phyloP scores from a whole-genome alignment of 2,113 vertebrate species.

The Heloderma charlesbogerti region DNA sequence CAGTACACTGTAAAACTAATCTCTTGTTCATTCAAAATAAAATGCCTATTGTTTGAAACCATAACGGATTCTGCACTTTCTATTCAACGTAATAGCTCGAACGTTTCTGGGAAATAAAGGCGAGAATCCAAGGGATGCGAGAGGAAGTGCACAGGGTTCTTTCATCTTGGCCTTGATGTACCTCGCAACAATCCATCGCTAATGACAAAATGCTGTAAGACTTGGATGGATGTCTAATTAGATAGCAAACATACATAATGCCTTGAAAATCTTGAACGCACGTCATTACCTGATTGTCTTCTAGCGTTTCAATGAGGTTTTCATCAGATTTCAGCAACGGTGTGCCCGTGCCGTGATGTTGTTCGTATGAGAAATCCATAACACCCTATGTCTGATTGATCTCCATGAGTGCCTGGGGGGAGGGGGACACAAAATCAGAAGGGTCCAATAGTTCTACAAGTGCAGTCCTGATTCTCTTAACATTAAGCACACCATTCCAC shows the following conservation, averaged over 20 bases:
- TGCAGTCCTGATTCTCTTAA: not conserved
- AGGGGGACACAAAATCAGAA: not conserved
- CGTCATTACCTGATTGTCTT: conserved; percentile 78
- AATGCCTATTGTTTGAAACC: not conserved
- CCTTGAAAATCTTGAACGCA: not conserved
- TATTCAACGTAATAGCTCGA: not conserved
- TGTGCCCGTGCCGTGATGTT: conserved; percentile 65
- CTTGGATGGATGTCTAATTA: not conserved
- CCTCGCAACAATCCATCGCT: not conserved
- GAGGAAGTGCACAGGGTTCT: not conserved
- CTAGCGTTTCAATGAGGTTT: conserved; percentile 83
- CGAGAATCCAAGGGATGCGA: not conserved
- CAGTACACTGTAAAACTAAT: not conserved
- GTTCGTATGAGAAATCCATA: conserved; percentile 77
- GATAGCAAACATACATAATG: not conserved
- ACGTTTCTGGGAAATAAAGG: not conserved
- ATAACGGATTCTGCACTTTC: not conserved
- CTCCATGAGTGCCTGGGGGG: conserved; percentile 75
- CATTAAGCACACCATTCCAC: not conserved
- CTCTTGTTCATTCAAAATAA: not conserved
- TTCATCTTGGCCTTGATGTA: not conserved
- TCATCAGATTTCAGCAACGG: conserved; percentile 81
- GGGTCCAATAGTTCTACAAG: not conserved
- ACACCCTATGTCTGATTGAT: conserved; percentile 78
- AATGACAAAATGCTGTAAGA: not conserved